A percentile compares a stretch with the other conserved stretches of the same genome.
Conservation (phyloP, 2,113 vertebrate species). For the Aix galericulata region DNA sequence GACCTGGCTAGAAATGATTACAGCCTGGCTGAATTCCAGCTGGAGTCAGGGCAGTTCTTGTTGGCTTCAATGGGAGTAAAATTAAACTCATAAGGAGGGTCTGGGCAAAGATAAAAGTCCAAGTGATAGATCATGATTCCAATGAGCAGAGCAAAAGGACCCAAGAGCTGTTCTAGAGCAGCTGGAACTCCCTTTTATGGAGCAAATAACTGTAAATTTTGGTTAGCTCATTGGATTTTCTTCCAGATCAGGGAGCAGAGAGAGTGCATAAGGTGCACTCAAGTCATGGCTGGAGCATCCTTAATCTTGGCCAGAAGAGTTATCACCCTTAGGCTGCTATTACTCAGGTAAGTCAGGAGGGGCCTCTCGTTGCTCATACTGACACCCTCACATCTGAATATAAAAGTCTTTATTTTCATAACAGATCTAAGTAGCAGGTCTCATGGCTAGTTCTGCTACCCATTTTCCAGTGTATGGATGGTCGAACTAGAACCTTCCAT, state of each 20-base stretch:
- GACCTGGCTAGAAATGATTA: neutral
- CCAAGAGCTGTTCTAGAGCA: neutral
- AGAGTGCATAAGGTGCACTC: neutral
- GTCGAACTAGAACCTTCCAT: neutral
- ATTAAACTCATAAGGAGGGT: constrained; percentile 9
- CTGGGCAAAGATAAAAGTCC: constrained; percentile 11
- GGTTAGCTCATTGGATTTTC: neutral
- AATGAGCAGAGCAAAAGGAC: neutral
- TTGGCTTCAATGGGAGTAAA: neutral
- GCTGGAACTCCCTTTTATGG: neutral
- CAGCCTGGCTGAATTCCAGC: neutral
- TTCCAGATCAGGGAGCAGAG: neutral
- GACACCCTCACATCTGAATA: neutral
- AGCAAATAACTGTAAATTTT: neutral
- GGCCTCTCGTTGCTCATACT: neutral
- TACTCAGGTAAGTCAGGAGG: neutral
- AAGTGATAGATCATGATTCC: neutral
- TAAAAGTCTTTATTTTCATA: neutral
- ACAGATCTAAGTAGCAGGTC: neutral
- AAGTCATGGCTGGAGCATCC: neutral
- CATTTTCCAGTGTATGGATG: neutral
- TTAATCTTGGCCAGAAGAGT: neutral
- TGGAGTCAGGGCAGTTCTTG: neutral
- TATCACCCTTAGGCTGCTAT: neutral
- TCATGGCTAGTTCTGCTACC: neutral